A percentile compares a stretch with the other conserved stretches of the same genome.
phyloP scores from a whole-genome alignment of 1,140 invertebrate species.

The Drosophila dunni region DNA sequence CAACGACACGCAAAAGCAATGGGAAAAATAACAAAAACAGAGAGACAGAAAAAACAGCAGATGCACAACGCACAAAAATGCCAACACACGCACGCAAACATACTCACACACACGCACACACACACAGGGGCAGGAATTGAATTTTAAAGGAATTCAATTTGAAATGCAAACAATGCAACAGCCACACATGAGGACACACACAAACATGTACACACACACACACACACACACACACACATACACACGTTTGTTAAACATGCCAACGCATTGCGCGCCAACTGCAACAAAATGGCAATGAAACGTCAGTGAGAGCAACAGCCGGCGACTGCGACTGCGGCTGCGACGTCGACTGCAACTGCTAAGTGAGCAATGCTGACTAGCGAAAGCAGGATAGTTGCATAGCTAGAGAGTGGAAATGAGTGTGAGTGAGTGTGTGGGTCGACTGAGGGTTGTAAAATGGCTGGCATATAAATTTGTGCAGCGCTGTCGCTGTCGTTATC shows the following conservation, averaged over 20 bases:
- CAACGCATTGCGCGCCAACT: slow-evolving; percentile 67
- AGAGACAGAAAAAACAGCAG: slow-evolving; percentile 67
- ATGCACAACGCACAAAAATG: slow-evolving; percentile 73
- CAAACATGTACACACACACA: slow-evolving; percentile 34
- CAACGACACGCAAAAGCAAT: slow-evolving; percentile 33
- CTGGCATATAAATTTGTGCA: slow-evolving; percentile 25
- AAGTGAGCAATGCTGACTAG: slow-evolving; percentile 35
- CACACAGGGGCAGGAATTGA: slow-evolving; percentile 57
- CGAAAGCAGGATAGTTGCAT: slow-evolving; percentile 3
- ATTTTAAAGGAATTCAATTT: slow-evolving; percentile 78
- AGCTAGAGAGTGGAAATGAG: slow-evolving; percentile 7
- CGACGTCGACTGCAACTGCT: slow-evolving; percentile 18
- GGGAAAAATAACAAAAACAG: slow-evolving; percentile 54
- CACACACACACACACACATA: slow-evolving; percentile 1
- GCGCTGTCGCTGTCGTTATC: slow-evolving; percentile 1
- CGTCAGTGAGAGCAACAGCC: slow-evolving; percentile 29
- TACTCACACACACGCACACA: slow-evolving; percentile 15
- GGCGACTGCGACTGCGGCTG: slow-evolving; percentile 19
- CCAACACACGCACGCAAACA: slow-evolving; percentile 57
- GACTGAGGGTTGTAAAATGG: slow-evolving; percentile 36
- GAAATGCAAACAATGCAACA: slow-evolving; percentile 77
- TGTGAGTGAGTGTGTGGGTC: neutral
- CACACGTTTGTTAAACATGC: slow-evolving; percentile 27
- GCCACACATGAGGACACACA: slow-evolving; percentile 39
- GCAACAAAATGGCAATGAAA: slow-evolving; percentile 82